phyloP scores from a whole-genome alignment of 64 coral and sea anemone species.

The Stichodactyla helianthus region DNA sequence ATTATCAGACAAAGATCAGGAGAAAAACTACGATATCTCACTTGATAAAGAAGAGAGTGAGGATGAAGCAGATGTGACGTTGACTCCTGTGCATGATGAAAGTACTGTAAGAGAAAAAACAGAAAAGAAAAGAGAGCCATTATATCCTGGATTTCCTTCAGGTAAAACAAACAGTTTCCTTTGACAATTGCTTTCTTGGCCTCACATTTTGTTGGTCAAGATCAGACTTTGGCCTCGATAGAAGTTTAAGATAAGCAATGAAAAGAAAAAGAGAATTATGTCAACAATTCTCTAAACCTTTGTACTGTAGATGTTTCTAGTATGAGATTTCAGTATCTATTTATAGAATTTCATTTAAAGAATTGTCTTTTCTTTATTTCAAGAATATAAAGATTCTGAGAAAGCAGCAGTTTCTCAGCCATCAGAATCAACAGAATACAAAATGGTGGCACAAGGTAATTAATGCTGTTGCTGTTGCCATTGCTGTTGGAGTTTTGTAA shows the following conservation, averaged over 20 bases:
- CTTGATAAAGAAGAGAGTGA: slow-evolving; percentile 11
- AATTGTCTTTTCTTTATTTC: not conserved
- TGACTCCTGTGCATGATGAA: slow-evolving; percentile 2
- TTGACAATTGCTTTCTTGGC: too few species aligned
- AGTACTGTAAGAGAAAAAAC: not conserved
- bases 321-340: too few species aligned
- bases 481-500: not conserved
- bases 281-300: too few species aligned
- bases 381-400: not conserved
- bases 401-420: not conserved
- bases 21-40: not conserved
- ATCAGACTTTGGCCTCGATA: too few species aligned
- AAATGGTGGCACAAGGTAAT: not conserved
- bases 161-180: not conserved
- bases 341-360: not conserved
- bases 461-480: not conserved
- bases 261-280: too few species aligned
- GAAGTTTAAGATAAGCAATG: too few species aligned
- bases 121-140: not conserved
- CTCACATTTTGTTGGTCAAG: too few species aligned
- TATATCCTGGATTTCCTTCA: not conserved
- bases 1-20: not conserved
- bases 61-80: not conserved
- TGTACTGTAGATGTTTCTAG: too few species aligned
- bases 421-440: not conserved